Base-by-base conservation (phyloP, 2,888 invertebrate genomes). In the Phortica magna region DNA sequence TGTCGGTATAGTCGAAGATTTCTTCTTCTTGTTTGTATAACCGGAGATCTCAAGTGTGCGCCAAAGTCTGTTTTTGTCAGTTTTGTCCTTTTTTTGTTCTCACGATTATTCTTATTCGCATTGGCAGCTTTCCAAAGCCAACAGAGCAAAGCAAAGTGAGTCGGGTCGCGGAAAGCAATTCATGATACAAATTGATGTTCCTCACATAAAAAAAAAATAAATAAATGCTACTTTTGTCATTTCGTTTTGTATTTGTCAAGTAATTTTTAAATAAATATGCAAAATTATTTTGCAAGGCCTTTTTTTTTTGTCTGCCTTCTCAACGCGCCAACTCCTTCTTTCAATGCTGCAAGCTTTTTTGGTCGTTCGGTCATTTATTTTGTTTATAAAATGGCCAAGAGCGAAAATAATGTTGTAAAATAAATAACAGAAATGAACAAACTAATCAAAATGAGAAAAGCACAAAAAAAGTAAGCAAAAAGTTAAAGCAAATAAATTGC, bases 401-500 rank as follows among this genome's bases (percentile, higher is more conserved):
- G 48, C 14, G 48, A 3, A 48, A 9, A 42, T 17, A 67, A 17
- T 14, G 67, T 42, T 67, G 48, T 67, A 19, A 67, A 31, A 67
- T 67, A 67, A 67, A 67, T 67, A 67, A 67, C 64, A 67, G 17
- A 67, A 67, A n/a, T 42, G 17, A 39, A 67, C 42, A 67, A 42
- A 67, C 42, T 42, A 67, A 67, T 67, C 64, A 31, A 48, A 48
- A 48, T 48, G 7, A 48, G 14, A 19, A 67, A 48, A 67, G 39
- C 42, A 67, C 42, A 41, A 42, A 42, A 31, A 67, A 67, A 67
- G 67, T 17, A 42, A 67, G 39, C 67, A 77, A 77, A 80, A 85
- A 88, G 86, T 87, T 87, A 81, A 81, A 73, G 81, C 84, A 84
- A 85, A 87, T 87, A 85, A 87, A 86, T 85, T 83, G 81, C 80